Evolutionary conservation across 2,113 vertebrate species (phyloP), one percentile per base, ranked within the genome.

Genomic region (Chaenogobius annularis): DNA sequence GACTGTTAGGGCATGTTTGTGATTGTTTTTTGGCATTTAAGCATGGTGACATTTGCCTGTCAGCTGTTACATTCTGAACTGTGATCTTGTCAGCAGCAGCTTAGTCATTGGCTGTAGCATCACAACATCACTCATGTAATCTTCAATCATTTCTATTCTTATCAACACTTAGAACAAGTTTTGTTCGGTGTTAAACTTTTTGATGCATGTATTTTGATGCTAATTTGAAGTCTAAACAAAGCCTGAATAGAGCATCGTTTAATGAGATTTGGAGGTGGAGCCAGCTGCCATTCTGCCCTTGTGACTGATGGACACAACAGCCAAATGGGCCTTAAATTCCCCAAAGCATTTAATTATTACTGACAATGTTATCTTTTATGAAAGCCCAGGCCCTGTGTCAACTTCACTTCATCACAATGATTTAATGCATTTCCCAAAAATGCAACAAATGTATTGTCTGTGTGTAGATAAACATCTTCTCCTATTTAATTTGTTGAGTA

Each of bases 41-140:
- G 75, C 19, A 63, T 22, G 68, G 64, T 87, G 85, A 87, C 83
- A 86, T 87, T 88, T 85, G 58, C 52, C 61, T 26, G 52, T 77
- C 77, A 71, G 46, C 79, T 71, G 50, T 54, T 54, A 48, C 43
- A 26, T 68, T 66, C 70, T 72, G 68, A 59, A 63, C 26, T 55
- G 52, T 26, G 70, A 85, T 85, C 64, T 50, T 72, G 70, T 75
- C 67, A 85, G 70, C 15, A 44, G 19, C 7, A 55, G 69, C 11
- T 82, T 74, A 80, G 68, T 83, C 77, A 81, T 37, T 40, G 61
- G 74, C n/a, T 50, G 77, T 56, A 56, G 48, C 22, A 47, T 48
- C 44, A 15, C 55, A 22, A 46, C n/a, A 22, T 58, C 61, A 43
- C 19, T 19, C 20, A 14, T n/a, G 20, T 31, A 68, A 78, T 23